Conservation (phyloP, 2,113 vertebrate genomes). For the Apteryx owenii region DNA sequence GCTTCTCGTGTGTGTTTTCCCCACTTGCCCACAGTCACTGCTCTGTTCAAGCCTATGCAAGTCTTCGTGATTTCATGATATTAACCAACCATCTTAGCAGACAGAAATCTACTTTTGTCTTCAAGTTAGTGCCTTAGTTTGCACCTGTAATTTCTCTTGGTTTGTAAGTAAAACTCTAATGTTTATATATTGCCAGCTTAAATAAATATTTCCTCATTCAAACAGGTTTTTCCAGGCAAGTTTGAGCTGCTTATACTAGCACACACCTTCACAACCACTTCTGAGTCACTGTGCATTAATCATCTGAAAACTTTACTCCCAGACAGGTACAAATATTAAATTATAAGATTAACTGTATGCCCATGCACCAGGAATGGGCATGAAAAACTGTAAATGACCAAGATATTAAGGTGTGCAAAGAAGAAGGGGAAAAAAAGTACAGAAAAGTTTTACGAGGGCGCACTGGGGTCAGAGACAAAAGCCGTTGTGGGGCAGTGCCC, state of each 20-base stretch:
- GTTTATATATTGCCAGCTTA: background rate
- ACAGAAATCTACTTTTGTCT: background rate
- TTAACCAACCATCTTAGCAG: background rate
- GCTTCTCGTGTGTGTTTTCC: background rate
- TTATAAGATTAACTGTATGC: background rate
- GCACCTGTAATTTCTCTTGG: background rate
- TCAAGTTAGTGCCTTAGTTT: background rate
- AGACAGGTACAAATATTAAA: background rate
- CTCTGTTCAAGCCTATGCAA: background rate
- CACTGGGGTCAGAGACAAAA: background rate
- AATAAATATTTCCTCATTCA: background rate
- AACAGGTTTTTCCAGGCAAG: background rate
- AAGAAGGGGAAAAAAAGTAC: background rate
- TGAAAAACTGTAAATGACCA: background rate
- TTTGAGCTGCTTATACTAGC: background rate
- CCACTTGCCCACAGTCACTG: rapidly evolving
- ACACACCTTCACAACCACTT: background rate
- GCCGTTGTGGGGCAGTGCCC: background rate
- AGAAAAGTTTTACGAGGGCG: background rate
- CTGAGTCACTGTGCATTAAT: background rate
- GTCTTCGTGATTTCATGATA: background rate
- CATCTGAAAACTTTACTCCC: background rate
- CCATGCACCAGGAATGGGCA: background rate
- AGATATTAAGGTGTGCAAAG: background rate
- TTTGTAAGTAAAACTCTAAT: background rate